Percentiles rank a stretch among this genome's conserved stretches.
Conservation (phyloP, 2,888 invertebrate species). For the Aphidoletes aphidimyza region DNA sequence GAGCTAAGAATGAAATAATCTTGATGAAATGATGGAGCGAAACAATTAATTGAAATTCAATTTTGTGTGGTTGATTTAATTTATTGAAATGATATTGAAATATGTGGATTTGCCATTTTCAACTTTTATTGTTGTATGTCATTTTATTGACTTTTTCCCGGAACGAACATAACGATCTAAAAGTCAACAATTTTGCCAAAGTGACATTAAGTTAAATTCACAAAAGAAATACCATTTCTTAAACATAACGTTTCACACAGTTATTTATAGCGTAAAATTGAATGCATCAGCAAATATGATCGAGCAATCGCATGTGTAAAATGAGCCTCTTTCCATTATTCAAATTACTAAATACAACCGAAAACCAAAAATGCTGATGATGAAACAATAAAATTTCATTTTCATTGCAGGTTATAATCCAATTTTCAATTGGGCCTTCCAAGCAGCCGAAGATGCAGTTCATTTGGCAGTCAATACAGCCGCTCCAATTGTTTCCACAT, state of each 20-base stretch:
- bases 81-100: background rate
- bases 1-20: no score
- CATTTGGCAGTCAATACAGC: constrained; percentile 74
- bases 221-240: no score
- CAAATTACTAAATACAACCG: background rate
- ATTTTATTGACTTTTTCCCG: no score
- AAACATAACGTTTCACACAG: no score
- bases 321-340: background rate
- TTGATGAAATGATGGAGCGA: no score
- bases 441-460: constrained; percentile 73
- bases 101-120: background rate
- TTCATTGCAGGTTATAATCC: constrained; percentile 73
- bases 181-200: no score
- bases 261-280: background rate
- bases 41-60: background rate
- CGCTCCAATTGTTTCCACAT: constrained; percentile 71
- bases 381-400: background rate
- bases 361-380: background rate
- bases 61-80: background rate
- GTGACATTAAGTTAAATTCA: no score
- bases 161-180: no score
- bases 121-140: no score
- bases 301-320: no score
- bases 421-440: constrained; percentile 76
- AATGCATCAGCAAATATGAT: background rate